Base-by-base conservation (phyloP, 2,888 invertebrate species). In the Elegia similella region DNA sequence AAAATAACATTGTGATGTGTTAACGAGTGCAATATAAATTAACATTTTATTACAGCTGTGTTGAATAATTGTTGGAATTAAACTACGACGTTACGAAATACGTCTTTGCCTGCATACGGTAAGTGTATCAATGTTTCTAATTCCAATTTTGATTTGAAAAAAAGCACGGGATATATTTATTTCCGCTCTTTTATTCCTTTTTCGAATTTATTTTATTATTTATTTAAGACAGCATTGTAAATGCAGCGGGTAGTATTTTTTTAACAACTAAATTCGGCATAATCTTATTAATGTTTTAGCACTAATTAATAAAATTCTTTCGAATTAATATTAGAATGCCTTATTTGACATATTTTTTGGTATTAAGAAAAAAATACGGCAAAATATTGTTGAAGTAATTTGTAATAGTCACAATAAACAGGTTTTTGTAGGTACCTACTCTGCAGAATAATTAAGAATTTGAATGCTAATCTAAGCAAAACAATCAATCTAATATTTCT, bases 61-160 rank as follows among this genome's bases (percentile, higher is more conserved):
- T 48, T 30, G 34, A 12, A 3, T 50, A 50, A 34, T 8, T 50
- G 6, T 50, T 50, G 34, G 34, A 8, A 12, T 50, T 17, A 16
- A 34, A 50, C 34, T 50, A 15, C 50, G 34, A 2, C 32, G 38
- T 34, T 17, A 17, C 34, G 34, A 34, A 34, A 50, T 50, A 34
- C 32, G 34, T 16, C 50, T 50, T 50, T 50, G 38, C 50, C 50
- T 34, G 34, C 50, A n/a, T 47, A 13, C 15, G 50, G 50, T 50
- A 34, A 50, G 50, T 50, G 38, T 30, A 30, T 47, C 23, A 46
- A 47, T 34, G 5, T 38, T 38, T 38, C n/a, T 8, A 47, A 30
- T 47, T 47, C 46, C 46, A 46, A 32, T 50, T 52, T 38, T 38
- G 13, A 52, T 38, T 38, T 1, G 1, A 32, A 30, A 48, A 10